Conservation (phyloP, 2,113 vertebrate genomes). For the Paralichthys olivaceus region DNA sequence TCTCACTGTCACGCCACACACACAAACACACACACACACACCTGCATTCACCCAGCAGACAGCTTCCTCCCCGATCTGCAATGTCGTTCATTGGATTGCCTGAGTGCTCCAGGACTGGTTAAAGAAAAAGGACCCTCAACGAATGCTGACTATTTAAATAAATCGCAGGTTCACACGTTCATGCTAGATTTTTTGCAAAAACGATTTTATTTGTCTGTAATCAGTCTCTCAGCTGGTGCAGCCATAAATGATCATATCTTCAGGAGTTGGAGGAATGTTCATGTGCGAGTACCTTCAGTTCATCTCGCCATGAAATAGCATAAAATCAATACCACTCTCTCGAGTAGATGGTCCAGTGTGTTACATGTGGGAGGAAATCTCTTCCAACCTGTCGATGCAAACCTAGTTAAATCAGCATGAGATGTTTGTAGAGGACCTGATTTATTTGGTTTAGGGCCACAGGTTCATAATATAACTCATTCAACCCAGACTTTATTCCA, state of each 20-base stretch:
- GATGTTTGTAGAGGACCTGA: neutral
- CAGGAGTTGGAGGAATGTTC: neutral
- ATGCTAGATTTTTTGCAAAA: neutral
- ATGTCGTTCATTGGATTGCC: conserved; percentile 14
- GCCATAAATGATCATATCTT: neutral
- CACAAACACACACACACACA: conserved; percentile 24
- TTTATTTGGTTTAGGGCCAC: conserved; percentile 2
- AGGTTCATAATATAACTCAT: neutral
- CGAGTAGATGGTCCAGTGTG: conserved; percentile 26
- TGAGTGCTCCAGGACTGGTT: neutral
- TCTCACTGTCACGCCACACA: conserved; percentile 5
- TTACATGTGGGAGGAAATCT: conserved; percentile 36
- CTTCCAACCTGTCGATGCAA: conserved; percentile 44
- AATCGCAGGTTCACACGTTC: neutral
- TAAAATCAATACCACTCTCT: conserved; percentile 43
- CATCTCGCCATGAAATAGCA: conserved; percentile 19
- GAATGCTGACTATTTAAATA: neutral
- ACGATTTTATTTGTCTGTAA: neutral
- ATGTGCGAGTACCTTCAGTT: neutral
- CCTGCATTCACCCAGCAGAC: conserved; percentile 3
- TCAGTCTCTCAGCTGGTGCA: neutral
- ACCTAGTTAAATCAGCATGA: conserved; percentile 26
- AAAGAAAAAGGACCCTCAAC: neutral
- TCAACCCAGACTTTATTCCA: neutral
- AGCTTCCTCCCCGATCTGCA: conserved; percentile 31